Base-by-base conservation (phyloP, 2,888 invertebrate genomes). In the Melolontha melolontha region DNA sequence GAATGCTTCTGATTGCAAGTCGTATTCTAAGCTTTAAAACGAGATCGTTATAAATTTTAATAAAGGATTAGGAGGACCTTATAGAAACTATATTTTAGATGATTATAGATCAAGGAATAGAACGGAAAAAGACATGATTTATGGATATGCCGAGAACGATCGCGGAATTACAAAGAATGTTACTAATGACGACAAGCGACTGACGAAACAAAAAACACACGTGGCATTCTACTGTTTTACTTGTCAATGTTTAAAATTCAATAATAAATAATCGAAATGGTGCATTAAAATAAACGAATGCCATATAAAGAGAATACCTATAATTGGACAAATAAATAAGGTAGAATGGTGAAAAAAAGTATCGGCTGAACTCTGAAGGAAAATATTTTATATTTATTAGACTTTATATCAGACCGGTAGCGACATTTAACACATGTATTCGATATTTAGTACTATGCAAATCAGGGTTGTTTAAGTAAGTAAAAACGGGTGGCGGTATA, bases 351-450 rank as follows among this genome's bases (percentile, higher is more conserved):
- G 47, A 16, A 57, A 59, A 59, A 57, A 22, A 41, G 22, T 12
- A 27, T 59, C 34, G 54, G 11, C 22, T 29, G 59, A 27, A 16
- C 49, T 47, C 34, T 34, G 59, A 47, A 77, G 76, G 75, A 77
- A 78, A 78, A 78, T 78, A 78, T 76, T 76, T 78, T 73, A 75
- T 76, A 78, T 79, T 78, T 79, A 79, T 79, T 73, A 74, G 74
- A 68, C 73, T 74, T 73, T 78, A 75, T 75, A 73, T 78, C 76
- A 78, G 75, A 73, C 75, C 74, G 74, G 78, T 77, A 78, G 78
- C 78, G 73, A 78, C 76, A 73, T 75, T 68, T 70, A 73, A 78
- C 75, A 76, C 75, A 75, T 74, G 75, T 77, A 77, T 72, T 73
- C 72, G 70, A 77, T 77, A 79, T 79, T 78, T 77, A 78, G 76